A percentile compares a stretch with the other conserved stretches of the same genome.
Evolutionary conservation across 2,113 vertebrate species (phyloP).

Genomic region (Microcebus tavaratra): DNA sequence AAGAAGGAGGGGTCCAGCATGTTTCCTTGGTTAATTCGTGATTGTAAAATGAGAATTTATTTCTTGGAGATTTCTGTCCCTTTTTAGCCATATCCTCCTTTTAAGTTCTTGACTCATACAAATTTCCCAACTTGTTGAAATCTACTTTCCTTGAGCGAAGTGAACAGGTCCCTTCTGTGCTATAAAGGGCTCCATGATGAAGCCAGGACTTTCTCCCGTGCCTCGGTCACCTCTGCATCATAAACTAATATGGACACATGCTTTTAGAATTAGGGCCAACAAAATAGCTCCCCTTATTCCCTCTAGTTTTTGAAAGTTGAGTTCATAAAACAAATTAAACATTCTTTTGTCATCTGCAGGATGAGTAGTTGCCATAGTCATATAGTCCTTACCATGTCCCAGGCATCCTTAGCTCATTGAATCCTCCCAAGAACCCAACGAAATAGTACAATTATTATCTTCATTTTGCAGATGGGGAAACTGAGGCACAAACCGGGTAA

Average conservation of each 20-base stretch:
- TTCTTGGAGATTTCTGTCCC: background rate
- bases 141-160: background rate
- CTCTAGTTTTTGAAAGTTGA: background rate
- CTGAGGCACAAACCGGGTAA: background rate
- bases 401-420: background rate
- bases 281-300: background rate
- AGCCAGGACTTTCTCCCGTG: background rate
- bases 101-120: slow-evolving; percentile 5
- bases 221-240: background rate
- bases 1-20: background rate
- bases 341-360: background rate
- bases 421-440: background rate
- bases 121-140: slow-evolving; percentile 15
- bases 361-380: background rate
- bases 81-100: background rate
- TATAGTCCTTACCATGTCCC: background rate
- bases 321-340: slow-evolving; percentile 1
- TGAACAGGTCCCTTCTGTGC: background rate
- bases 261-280: background rate
- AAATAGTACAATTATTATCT: background rate
- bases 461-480: background rate
- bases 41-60: background rate
- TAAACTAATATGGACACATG: background rate
- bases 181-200: background rate
- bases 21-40: background rate